A percentile compares a stretch with the other conserved stretches of the same genome.
Evolutionary conservation across 2,888 invertebrate genomes (phyloP).

Genomic region (Lottia scabra): DNA sequence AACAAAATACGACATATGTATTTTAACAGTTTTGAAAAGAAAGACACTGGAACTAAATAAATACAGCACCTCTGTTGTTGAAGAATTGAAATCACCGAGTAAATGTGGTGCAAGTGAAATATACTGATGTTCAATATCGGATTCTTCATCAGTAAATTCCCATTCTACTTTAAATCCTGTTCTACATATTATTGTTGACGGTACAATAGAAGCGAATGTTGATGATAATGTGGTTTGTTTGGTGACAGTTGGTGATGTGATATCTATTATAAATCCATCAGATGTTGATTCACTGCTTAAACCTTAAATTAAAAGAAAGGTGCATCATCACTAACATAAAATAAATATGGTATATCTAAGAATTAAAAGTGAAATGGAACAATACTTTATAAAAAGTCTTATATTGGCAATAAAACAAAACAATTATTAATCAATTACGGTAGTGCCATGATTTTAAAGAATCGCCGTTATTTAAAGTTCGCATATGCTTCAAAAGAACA

Average conservation of each 20-base stretch:
- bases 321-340: too few relatives aligned
- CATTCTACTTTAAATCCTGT: slow-evolving; percentile 20
- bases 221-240: slow-evolving; percentile 10
- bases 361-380: too few relatives aligned
- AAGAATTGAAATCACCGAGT: slow-evolving; percentile 17
- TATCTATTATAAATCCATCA: slow-evolving; percentile 39
- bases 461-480: too few relatives aligned
- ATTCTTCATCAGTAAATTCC: slow-evolving; percentile 24
- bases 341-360: too few relatives aligned
- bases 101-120: slow-evolving; percentile 24
- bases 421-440: too few relatives aligned
- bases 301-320: slow-evolving; percentile 10
- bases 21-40: too few relatives aligned
- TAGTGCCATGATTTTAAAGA: too few relatives aligned
- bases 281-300: slow-evolving; percentile 30
- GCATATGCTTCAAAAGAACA: too few relatives aligned
- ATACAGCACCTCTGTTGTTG: slow-evolving; percentile 6
- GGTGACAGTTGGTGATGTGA: slow-evolving; percentile 29
- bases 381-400: too few relatives aligned
- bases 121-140: slow-evolving; percentile 20
- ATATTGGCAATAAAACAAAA: too few relatives aligned
- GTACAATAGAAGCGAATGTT: slow-evolving; percentile 22
- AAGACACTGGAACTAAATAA: too few relatives aligned
- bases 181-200: slow-evolving; percentile 15
- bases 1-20: too few relatives aligned